phyloP scores from a whole-genome alignment of 1,140 invertebrate species.

The Drosophila kepulauana region DNA sequence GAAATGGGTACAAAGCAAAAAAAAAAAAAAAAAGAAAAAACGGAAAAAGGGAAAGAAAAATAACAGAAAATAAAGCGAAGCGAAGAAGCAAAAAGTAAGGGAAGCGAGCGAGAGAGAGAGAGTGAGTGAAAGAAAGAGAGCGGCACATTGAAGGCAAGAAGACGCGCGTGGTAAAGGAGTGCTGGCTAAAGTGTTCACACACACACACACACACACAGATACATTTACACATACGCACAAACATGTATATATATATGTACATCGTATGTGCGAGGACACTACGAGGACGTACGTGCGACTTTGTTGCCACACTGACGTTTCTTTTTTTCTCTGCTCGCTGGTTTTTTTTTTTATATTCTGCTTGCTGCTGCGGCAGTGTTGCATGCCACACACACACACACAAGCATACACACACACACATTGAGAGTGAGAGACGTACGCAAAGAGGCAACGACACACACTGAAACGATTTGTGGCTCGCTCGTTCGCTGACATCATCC shows the following conservation, averaged over 20 bases:
- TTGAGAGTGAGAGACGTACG: conserved; percentile 1
- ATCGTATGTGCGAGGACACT: conserved; percentile 56
- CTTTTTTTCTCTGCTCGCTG: conserved; percentile 12
- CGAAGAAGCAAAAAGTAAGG: conserved; percentile 30
- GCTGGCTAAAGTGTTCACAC: conserved; percentile 25
- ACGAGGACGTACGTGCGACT: conserved; percentile 70
- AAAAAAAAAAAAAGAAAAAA: conserved; percentile 25
- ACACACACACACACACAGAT: not conserved
- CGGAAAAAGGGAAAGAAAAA: conserved; percentile 38
- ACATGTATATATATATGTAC: not conserved
- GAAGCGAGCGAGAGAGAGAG: not conserved
- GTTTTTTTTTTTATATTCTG: conserved; percentile 38
- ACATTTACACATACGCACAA: not conserved
- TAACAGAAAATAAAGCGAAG: conserved; percentile 34
- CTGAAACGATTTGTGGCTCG: conserved; percentile 25
- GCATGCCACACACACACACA: conserved; percentile 52
- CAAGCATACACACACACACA: conserved; percentile 26
- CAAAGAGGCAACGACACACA: conserved; percentile 7
- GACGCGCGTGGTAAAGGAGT: conserved; percentile 58
- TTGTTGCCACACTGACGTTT: conserved; percentile 47
- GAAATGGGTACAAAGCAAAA: conserved; percentile 46
- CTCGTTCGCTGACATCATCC: conserved; percentile 77
- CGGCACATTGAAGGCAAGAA: conserved; percentile 31
- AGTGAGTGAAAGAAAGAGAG: conserved; percentile 18
- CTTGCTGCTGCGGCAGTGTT: conserved; percentile 56